Conservation (phyloP, 92 coral and sea anemone genomes). For the Porites cylindrica region DNA sequence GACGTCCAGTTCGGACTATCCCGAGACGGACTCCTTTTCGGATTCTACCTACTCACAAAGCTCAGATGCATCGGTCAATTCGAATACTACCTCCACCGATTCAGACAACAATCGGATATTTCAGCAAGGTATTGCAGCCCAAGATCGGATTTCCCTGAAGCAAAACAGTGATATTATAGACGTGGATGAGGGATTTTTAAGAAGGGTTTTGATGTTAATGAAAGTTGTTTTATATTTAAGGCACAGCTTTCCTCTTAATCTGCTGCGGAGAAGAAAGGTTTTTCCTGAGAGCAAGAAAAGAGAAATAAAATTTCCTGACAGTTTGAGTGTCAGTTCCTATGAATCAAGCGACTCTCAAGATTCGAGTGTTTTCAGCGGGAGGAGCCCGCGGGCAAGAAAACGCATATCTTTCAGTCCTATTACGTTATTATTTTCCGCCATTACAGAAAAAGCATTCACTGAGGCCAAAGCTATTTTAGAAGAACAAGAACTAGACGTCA, state of each 20-base stretch:
- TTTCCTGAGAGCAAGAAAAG: slow-evolving; percentile 3
- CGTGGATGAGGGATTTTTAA: slow-evolving; percentile 77
- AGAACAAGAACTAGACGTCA: slow-evolving; percentile 71
- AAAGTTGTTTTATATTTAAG: slow-evolving; percentile 80
- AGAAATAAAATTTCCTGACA: slow-evolving; percentile 14
- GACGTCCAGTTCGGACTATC: slow-evolving; percentile 26
- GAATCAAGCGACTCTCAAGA: slow-evolving; percentile 57
- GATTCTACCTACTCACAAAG: slow-evolving; percentile 81
- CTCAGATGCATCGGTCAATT: slow-evolving; percentile 64
- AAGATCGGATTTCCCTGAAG: slow-evolving; percentile 36
- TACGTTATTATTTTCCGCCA: slow-evolving; percentile 78
- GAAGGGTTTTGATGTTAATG: slow-evolving; percentile 87
- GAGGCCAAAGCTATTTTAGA: slow-evolving; percentile 80
- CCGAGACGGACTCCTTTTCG: slow-evolving; percentile 65
- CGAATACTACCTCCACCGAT: slow-evolving; percentile 84
- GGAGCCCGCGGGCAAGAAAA: slow-evolving; percentile 60
- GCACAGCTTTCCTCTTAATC: slow-evolving; percentile 59
- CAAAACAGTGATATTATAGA: slow-evolving; percentile 70
- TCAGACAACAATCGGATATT: slow-evolving; percentile 75
- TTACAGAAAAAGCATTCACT: slow-evolving; percentile 79
- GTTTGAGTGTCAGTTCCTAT: slow-evolving; percentile 45
- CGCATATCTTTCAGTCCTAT: slow-evolving; percentile 82
- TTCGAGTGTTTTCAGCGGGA: slow-evolving; percentile 27
- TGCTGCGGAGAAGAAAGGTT: slow-evolving; percentile 31
- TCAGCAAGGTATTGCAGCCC: slow-evolving; percentile 59